Evolutionary conservation across 2,797 vertebrate species (phyloP).

Genomic region (Chrosomus eos): DNA sequence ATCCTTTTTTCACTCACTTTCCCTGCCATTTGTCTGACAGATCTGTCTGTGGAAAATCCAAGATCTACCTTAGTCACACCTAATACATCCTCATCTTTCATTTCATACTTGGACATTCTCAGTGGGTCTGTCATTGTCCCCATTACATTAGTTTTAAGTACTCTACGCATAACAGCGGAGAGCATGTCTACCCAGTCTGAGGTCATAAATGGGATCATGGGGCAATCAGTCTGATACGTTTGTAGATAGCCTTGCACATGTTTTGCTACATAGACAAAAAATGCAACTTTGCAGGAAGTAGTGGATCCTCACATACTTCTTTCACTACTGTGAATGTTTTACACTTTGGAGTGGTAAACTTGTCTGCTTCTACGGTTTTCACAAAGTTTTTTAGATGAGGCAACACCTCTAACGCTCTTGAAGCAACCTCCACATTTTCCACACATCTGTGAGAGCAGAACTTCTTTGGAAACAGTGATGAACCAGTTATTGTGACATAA

Average conservation of each 20-base stretch:
- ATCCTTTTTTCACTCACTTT: not conserved
- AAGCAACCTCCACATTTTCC: not conserved
- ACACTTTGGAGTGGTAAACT: not conserved
- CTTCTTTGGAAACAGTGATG: not conserved
- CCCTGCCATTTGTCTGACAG: not conserved
- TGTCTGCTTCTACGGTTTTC: not conserved
- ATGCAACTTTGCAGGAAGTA: not conserved
- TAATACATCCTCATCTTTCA: not conserved
- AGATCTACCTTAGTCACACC: not conserved
- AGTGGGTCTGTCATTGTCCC: not conserved
- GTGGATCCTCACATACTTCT: not conserved
- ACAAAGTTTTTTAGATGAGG: not conserved
- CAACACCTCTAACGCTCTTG: not conserved
- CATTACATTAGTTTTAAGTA: too few species aligned
- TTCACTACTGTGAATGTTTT: conserved; percentile 3
- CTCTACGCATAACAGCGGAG: not conserved
- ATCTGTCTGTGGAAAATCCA: not conserved
- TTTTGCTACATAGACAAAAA: not conserved
- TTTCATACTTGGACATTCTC: conserved; percentile 3
- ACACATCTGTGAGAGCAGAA: not conserved
- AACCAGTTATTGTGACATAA: conserved; percentile 2
- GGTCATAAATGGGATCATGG: conserved; percentile 3
- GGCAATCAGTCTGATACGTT: not conserved
- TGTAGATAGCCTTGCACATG: not conserved
- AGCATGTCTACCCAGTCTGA: not conserved